A percentile compares a stretch with the other conserved stretches of the same genome.
These are phyloP conservation scores for Gnathonemus echidnorhynchus DNA, from an alignment of 2,113 vertebrate species.

Conservation along the genomic window DNA sequence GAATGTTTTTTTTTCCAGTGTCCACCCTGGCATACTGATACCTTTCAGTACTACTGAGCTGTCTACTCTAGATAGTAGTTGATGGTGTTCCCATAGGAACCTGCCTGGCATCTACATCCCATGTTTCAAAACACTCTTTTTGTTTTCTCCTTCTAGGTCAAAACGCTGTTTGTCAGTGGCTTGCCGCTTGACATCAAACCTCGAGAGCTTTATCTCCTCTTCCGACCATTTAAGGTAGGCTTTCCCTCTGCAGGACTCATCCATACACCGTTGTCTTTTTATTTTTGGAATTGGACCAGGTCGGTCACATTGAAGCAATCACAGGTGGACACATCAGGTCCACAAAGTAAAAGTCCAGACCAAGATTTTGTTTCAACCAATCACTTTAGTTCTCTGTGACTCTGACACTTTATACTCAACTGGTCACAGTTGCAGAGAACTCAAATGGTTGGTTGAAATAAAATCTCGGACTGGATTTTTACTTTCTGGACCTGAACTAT, in stretches of 20 bases:
- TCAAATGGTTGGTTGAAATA: not conserved
- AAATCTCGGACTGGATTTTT: not conserved
- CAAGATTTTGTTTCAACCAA: not conserved
- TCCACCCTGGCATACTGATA: not conserved
- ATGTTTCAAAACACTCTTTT: not conserved
- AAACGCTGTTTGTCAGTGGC: slow-evolving; percentile 93
- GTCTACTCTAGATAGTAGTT: not conserved
- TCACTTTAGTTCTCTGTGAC: not conserved
- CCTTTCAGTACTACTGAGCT: not conserved
- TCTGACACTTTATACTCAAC: not conserved
- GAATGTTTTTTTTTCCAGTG: not conserved
- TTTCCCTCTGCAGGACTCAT: not conserved
- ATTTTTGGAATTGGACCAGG: not conserved
- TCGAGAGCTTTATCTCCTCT: slow-evolving; percentile 91
- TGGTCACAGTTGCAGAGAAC: not conserved
- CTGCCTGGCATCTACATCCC: not conserved
- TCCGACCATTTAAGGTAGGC: slow-evolving; percentile 97
- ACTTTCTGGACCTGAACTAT: not conserved
- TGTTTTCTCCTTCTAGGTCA: slow-evolving; percentile 64
- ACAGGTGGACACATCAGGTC: not conserved
- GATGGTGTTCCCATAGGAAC: not conserved
- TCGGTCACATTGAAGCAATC: not conserved
- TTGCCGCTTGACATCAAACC: slow-evolving; percentile 95
- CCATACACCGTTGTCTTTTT: not conserved
- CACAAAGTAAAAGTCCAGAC: not conserved